Percentiles rank a stretch among this genome's conserved stretches.
Evolutionary conservation across 1,140 invertebrate species (phyloP).

Genomic region (Musca domestica): DNA sequence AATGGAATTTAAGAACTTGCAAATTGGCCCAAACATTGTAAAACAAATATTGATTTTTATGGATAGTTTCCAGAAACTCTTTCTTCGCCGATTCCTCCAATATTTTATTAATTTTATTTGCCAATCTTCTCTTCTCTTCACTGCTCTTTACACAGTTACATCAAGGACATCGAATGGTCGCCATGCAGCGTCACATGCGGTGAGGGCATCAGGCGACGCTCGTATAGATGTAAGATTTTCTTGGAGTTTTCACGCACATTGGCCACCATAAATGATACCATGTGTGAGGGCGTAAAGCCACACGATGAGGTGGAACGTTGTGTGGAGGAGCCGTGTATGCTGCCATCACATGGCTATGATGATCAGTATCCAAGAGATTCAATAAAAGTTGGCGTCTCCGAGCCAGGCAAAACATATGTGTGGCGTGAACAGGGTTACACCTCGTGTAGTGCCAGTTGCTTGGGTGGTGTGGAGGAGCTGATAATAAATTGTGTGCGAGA

Average conservation of each 20-base stretch:
- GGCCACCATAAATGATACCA: conserved; percentile 80
- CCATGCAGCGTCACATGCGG: conserved; percentile 87
- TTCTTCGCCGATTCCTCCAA: background rate
- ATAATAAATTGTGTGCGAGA: conserved; percentile 88
- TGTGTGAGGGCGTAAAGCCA: conserved; percentile 83
- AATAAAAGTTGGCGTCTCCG: conserved; percentile 58
- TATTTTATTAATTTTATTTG: conserved; percentile 1
- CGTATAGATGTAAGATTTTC: conserved; percentile 90
- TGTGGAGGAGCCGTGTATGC: conserved; percentile 70
- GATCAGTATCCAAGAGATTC: conserved; percentile 61
- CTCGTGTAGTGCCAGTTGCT: conserved; percentile 89
- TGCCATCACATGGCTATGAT: conserved; percentile 60
- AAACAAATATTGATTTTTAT: background rate
- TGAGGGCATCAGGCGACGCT: conserved; percentile 75
- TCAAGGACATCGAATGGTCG: conserved; percentile 73
- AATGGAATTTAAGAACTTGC: too few species aligned
- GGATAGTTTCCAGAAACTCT: background rate
- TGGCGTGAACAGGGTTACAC: conserved; percentile 85
- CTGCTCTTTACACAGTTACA: conserved; percentile 53
- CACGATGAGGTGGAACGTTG: conserved; percentile 76
- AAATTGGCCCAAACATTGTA: too few species aligned
- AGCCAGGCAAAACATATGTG: conserved; percentile 70
- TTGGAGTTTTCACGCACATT: conserved; percentile 85
- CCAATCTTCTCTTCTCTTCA: background rate
- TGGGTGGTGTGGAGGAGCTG: conserved; percentile 87